A percentile compares a stretch with the other conserved stretches of the same genome.
These are phyloP conservation scores for Papilio dardanus DNA, from an alignment of 1,140 invertebrate genomes.

Conservation along the genomic window DNA sequence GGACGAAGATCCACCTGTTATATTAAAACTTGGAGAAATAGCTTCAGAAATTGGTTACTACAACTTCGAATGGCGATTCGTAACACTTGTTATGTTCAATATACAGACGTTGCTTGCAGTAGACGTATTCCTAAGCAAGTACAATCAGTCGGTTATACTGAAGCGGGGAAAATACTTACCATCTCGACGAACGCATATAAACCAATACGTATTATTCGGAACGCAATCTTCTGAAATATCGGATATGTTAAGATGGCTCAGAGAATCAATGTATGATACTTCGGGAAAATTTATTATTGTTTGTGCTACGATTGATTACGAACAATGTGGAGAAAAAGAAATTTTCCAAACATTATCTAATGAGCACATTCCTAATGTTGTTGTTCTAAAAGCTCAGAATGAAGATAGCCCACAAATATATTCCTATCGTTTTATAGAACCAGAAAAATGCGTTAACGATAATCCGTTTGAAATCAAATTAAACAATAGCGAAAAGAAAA, in stretches of 20 bases:
- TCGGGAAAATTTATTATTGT: constrained; percentile 60
- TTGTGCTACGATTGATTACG: constrained; percentile 45
- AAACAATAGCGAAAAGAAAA: constrained; percentile 3
- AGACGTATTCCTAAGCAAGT: constrained; percentile 54
- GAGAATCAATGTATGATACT: constrained; percentile 51
- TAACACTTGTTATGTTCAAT: constrained; percentile 56
- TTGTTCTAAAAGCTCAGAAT: constrained; percentile 50
- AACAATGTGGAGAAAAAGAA: constrained; percentile 53
- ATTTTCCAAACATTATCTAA: constrained; percentile 51
- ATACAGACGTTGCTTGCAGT: constrained; percentile 45
- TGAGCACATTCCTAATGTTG: constrained; percentile 50
- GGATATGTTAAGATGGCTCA: constrained; percentile 51
- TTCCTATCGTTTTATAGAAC: constrained; percentile 51
- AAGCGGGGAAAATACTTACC: constrained; percentile 53
- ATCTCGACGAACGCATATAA: constrained; percentile 36
- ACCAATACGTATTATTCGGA: constrained; percentile 61
- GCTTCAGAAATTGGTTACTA: constrained; percentile 60
- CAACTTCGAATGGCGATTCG: constrained; percentile 66
- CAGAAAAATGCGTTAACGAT: constrained; percentile 53
- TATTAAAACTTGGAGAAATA: constrained; percentile 48
- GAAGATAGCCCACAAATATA: constrained; percentile 42
- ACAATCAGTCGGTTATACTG: constrained; percentile 51
- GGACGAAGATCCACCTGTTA: constrained; percentile 38
- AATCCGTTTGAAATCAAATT: constrained; percentile 26
- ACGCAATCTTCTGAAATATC: constrained; percentile 52